Conservation (phyloP, 2,888 invertebrate genomes). For the Phalera bucephala region DNA sequence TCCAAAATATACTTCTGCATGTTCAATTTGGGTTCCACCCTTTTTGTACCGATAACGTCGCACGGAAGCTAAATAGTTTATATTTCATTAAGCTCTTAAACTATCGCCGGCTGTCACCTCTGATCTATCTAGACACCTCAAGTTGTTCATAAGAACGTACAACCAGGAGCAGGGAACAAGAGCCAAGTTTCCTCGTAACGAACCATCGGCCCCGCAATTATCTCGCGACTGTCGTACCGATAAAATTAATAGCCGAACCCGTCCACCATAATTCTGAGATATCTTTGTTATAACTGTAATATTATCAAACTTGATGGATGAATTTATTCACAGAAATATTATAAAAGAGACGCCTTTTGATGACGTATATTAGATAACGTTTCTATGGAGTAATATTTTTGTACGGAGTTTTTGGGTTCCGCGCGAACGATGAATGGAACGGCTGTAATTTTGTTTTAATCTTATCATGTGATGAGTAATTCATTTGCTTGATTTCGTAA, state of each 20-base stretch:
- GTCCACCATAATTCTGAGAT: slow-evolving; percentile 5
- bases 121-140: slow-evolving; percentile 3
- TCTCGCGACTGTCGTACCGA: slow-evolving; percentile 14
- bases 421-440: too few species aligned
- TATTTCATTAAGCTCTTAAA: too few species aligned
- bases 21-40: too few species aligned
- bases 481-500: too few species aligned
- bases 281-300: slow-evolving; percentile 14
- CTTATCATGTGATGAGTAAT: too few species aligned
- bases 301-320: slow-evolving; percentile 11
- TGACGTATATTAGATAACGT: not conserved
- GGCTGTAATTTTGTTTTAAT: too few species aligned
- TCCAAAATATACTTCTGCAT: too few species aligned
- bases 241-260: slow-evolving; percentile 18
- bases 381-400: slow-evolving; percentile 1
- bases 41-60: too few species aligned
- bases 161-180: slow-evolving; percentile 11
- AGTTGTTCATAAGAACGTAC: slow-evolving; percentile 17
- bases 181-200: slow-evolving; percentile 15
- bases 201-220: slow-evolving; percentile 21
- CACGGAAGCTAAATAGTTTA: too few species aligned
- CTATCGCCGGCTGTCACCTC: too few species aligned
- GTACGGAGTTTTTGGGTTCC: too few species aligned
- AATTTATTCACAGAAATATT: slow-evolving; percentile 9
- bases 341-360: slow-evolving; percentile 1